A percentile compares a stretch with the other conserved stretches of the same genome.
These are phyloP conservation scores for Nasonia longicornis DNA, from an alignment of 1,140 invertebrate genomes.

Conservation along the genomic window DNA sequence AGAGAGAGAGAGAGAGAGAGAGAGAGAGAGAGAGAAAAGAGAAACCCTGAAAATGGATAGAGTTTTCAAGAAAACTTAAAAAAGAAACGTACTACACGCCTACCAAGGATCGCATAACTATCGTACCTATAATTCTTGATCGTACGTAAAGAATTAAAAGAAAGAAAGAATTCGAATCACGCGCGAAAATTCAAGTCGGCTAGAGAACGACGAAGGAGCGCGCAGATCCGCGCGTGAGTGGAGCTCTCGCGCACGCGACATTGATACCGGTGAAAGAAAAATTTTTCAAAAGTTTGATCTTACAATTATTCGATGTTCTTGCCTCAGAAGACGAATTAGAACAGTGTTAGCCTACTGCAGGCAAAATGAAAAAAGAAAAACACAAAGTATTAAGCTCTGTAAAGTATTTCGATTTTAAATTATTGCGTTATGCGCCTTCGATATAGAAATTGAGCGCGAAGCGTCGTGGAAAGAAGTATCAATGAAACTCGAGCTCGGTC, in stretches of 20 bases:
- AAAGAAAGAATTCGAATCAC: slow-evolving; percentile 27
- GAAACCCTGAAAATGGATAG: slow-evolving; percentile 46
- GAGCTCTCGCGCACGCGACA: neutral
- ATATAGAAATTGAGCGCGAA: slow-evolving; percentile 40
- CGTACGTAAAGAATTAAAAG: slow-evolving; percentile 57
- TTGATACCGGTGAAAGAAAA: slow-evolving; percentile 43
- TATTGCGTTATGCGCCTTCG: slow-evolving; percentile 41
- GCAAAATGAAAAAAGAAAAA: slow-evolving; percentile 7
- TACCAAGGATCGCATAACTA: slow-evolving; percentile 61
- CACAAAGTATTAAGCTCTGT: slow-evolving; percentile 47
- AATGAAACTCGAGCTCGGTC: slow-evolving; percentile 23
- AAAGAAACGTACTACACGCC: slow-evolving; percentile 59
- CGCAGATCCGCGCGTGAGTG: slow-evolving; percentile 3
- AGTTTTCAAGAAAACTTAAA: slow-evolving; percentile 39
- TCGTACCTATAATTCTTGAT: slow-evolving; percentile 63
- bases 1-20: neutral
- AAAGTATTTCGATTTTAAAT: slow-evolving; percentile 42
- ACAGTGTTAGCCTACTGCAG: slow-evolving; percentile 5
- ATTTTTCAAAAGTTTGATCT: slow-evolving; percentile 30
- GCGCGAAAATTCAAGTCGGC: slow-evolving; percentile 52
- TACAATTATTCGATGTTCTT: slow-evolving; percentile 41
- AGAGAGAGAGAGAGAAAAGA: neutral
- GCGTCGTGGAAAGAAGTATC: neutral
- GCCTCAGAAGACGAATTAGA: slow-evolving; percentile 25
- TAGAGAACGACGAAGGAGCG: slow-evolving; percentile 46